Conservation (phyloP, 1,140 invertebrate species). For the Goniozus legneri region DNA sequence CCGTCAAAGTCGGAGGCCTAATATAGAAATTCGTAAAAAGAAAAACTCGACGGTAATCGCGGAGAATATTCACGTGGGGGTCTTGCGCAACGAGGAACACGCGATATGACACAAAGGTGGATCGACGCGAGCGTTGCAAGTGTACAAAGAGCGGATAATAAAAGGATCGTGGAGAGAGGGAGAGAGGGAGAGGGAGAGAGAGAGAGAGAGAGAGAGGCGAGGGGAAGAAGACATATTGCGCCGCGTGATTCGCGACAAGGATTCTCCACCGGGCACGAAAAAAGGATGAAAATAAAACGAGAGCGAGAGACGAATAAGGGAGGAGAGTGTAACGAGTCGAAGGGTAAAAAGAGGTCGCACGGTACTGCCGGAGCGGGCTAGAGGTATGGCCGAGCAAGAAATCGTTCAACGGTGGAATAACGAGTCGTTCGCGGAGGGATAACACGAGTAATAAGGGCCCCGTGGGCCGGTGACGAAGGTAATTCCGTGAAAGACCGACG, state of each 20-base stretch:
- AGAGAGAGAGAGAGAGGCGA: not conserved
- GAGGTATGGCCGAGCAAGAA: not conserved
- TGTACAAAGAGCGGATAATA: too few species aligned
- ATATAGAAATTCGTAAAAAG: too few species aligned
- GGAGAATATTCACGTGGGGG: too few species aligned
- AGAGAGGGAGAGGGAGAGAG: not conserved
- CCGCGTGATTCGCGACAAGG: constrained; percentile 8
- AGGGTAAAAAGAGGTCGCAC: not conserved
- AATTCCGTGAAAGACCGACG: not conserved
- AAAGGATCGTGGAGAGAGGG: too few species aligned
- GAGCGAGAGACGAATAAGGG: too few species aligned
- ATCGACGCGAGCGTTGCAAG: too few species aligned
- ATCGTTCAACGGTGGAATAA: constrained; percentile 14
- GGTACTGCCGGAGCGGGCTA: not conserved
- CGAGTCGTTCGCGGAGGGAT: constrained; percentile 17
- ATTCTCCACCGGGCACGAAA: constrained; percentile 9
- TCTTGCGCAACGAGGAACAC: too few species aligned
- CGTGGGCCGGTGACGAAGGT: constrained; percentile 8
- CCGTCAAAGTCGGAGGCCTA: too few species aligned
- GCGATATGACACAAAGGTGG: too few species aligned
- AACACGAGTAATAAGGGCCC: constrained; percentile 12
- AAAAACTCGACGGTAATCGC: too few species aligned
- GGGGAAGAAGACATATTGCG: constrained; percentile 1
- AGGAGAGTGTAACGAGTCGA: not conserved
- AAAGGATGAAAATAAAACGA: not conserved